These are phyloP conservation scores for Luffia ferchaultella DNA, from an alignment of 2,888 invertebrate species.

Conservation along the genomic window DNA sequence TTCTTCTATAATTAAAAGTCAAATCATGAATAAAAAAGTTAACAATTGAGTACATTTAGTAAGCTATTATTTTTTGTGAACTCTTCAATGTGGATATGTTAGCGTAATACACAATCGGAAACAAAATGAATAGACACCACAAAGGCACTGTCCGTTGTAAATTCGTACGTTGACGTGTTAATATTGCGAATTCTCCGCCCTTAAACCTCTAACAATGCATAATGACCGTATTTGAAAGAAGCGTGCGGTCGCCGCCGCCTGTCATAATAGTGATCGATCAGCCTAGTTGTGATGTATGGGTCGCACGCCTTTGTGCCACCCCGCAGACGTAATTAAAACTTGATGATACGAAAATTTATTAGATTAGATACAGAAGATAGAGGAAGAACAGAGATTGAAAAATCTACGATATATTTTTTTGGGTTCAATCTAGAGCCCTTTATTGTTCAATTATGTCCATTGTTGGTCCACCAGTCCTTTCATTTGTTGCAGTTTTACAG, in stretches of 20 bases:
- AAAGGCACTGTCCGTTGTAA: neutral
- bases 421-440: no score
- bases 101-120: no score
- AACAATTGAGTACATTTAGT: no score
- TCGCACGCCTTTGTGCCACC: conserved; percentile 4
- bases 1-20: no score
- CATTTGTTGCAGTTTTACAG: no score
- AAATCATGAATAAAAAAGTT: no score
- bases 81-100: no score
- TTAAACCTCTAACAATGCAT: conserved; percentile 25
- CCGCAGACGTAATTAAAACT: neutral
- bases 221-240: conserved; percentile 9
- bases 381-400: neutral
- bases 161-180: neutral
- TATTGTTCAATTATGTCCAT: no score
- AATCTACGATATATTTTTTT: no score
- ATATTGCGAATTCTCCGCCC: conserved; percentile 14
- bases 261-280: conserved; percentile 8
- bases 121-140: no score
- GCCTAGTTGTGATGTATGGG: conserved; percentile 6
- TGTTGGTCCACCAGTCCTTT: no score
- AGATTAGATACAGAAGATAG: neutral
- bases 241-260: conserved; percentile 13
- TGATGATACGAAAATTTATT: neutral
- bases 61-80: no score